These are phyloP conservation scores for Papilio glaucus DNA, from an alignment of 1,140 invertebrate species.

Conservation along the genomic window DNA sequence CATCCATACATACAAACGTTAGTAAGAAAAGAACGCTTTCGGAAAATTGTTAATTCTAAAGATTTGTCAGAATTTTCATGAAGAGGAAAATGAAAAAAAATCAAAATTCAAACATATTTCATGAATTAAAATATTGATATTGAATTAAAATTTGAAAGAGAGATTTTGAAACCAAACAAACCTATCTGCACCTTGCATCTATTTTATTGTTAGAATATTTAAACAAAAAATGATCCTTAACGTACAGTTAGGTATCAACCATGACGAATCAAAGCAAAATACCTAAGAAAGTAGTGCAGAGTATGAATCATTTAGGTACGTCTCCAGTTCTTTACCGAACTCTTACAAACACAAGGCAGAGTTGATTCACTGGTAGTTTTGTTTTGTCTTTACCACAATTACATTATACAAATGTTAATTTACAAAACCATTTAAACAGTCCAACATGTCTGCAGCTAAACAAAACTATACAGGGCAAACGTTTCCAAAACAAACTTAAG, in stretches of 20 bases:
- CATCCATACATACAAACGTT: too few relatives aligned
- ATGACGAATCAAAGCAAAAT: conserved; percentile 8
- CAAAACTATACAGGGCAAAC: background rate
- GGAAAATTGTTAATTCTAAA: too few relatives aligned
- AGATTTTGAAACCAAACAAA: too few relatives aligned
- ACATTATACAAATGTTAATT: background rate
- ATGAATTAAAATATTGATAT: too few relatives aligned
- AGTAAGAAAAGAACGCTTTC: too few relatives aligned
- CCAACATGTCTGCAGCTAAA: background rate
- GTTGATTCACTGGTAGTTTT: background rate
- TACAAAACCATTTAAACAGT: background rate
- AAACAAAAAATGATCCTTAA: too few relatives aligned
- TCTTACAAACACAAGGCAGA: background rate
- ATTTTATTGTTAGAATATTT: too few relatives aligned
- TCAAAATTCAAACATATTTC: too few relatives aligned
- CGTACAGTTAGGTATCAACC: conserved; percentile 10
- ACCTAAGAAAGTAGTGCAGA: conserved; percentile 13
- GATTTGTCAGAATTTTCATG: too few relatives aligned
- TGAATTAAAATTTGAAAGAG: too few relatives aligned
- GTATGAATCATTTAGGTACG: conserved; percentile 20
- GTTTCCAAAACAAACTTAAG: background rate
- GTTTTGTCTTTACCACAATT: conserved; percentile 2
- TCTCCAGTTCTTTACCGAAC: conserved; percentile 10
- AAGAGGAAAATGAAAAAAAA: too few relatives aligned
- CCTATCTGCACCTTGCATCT: too few relatives aligned